Base-by-base conservation (phyloP, 2,113 vertebrate genomes). In the Echinops telfairi region DNA sequence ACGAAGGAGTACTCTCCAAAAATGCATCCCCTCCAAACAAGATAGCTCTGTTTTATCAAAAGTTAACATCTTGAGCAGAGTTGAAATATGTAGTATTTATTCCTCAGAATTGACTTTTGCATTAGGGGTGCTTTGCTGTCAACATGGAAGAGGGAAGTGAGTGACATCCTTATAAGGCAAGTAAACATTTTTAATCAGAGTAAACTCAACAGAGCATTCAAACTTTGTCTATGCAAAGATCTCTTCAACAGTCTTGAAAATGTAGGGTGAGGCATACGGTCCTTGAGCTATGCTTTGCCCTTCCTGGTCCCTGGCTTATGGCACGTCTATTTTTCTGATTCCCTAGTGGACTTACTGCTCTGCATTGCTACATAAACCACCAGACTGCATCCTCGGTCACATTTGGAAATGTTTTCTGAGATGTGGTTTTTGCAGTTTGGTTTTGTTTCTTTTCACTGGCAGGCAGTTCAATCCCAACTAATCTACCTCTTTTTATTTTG, bases 271-370 rank as follows among this genome's bases (percentile, higher is more conserved):
- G 60, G 14, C n/a, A 77, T 22, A 14, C 25, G 81, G 83, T 71
- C 68, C 66, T 71, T 71, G 43, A 47, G 40, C 38, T 66, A 5
- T 76, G 6, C 58, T 66, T 60, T 92, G 88, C 29, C 36, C 27
- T 77, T 89, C 29, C 38, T 90, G 43, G 83, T 93, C 77, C 71
- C 66, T 92, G 86, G 77, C 58, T 89, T 43, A 78, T 38, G 66
- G 78, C 95, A 79, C 1, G 16, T 94, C 87, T 95, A 31, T 83
- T 87, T 94, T 91, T 29, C 75, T 91, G 70, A 89, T 91, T 93
- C 88, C 33, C 87, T 96, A 38, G 33, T 94, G 43, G 77, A 73
- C 71, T 88, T 90, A 93, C 57, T 89, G 53, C 23, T 89, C 73
- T 66, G 25, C 57, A 58, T 82, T 82, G 77, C 84, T 92, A 27